Base-by-base conservation (phyloP, 2,888 invertebrate species). In the Brassicogethes aeneus region DNA sequence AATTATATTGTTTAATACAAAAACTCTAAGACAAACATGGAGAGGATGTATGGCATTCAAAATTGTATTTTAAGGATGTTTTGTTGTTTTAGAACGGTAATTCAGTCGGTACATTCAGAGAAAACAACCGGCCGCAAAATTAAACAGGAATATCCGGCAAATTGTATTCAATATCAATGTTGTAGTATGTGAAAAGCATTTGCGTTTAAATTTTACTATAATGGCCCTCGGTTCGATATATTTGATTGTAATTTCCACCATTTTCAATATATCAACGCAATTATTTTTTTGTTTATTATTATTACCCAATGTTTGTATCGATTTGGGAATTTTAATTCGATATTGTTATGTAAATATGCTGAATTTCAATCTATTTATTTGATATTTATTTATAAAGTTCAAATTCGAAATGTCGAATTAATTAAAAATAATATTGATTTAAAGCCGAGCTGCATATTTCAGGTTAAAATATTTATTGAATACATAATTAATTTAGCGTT, bases 251-350 rank as follows among this genome's bases (percentile, higher is more conserved):
- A 23, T 23, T 23, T 23, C 23, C 5, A 10, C 23, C 23, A 10
- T 23, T 7, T 23, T 23, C 23, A 23, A 23, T 23, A 23, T 10
- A 23, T 23, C 23, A 23, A 23, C 10, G 23, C 10, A 23, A 7
- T 23, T 23, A 23, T 23, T 23, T 23, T 23, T 23, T 23, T 23
- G 23, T 23, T 23, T 23, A 23, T 23, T 23, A 23, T 23, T 23
- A 23, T 23, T 5, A 10, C 10, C 23, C 23, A 23, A 7, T 5
- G 5, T 23, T 23, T 5, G 23, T 7, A 23, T 23, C 10, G 10
- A 23, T 10, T 7, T 5, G 23, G 23, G 23, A 10, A 23, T 23
- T 23, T 23, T 23, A 23, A 23, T 23, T 23, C 23, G 23, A 23
- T 23, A 23, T 23, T 23, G 23, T 23, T 23, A 10, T 23, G 23